Evolutionary conservation across 2,113 vertebrate species (phyloP), one percentile per base, ranked within the genome.

Genomic region (Amphilophus citrinellus): DNA sequence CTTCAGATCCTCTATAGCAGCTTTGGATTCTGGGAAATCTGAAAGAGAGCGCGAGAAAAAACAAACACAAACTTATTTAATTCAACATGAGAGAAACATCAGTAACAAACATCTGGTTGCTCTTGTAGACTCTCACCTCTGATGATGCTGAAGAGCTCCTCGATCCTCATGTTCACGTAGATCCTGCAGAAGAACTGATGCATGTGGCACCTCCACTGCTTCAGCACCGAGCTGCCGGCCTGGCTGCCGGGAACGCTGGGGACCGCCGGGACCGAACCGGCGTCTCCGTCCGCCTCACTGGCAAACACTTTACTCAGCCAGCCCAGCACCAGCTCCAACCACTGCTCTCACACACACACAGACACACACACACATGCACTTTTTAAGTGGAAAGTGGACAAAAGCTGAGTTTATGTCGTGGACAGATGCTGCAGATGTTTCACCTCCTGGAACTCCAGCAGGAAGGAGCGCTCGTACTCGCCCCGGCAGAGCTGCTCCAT

Each of bases 21-120:
- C 97, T 92, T 98, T 97, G 0, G 98, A 99, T 80, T 99, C 98
- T 0, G 98, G 98, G 88, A 99, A 99, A 94, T 99, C 98, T 99
- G 87, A 7, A 18, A 39, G 8, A 47, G 32, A 50, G 2, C 15
- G 20, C 18, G 20, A 30, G 4, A n/a, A 18, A 60, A 60, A 24
- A 18, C 11, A 50, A 1, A 2, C 14, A 58, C 27, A 62, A 37
- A 5, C 5, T 39, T 8, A 5, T 39, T 39, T 65, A 15, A n/a
- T 66, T n/a, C 22, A 39, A 65, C 0, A 37, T 0, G 18, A 62
- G 0, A 63, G 17, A 35, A 61, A 61, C 32, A 2, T 62, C 10
- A 2, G 15, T 30, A 58, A 24, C 6, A 76, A 14, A n/a, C 1
- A 39, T 37, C 35, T 37, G 35, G 35, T 7, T 37, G 35, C 37